phyloP scores from a whole-genome alignment of 1,140 invertebrate species.

The Drosophila pandora region DNA sequence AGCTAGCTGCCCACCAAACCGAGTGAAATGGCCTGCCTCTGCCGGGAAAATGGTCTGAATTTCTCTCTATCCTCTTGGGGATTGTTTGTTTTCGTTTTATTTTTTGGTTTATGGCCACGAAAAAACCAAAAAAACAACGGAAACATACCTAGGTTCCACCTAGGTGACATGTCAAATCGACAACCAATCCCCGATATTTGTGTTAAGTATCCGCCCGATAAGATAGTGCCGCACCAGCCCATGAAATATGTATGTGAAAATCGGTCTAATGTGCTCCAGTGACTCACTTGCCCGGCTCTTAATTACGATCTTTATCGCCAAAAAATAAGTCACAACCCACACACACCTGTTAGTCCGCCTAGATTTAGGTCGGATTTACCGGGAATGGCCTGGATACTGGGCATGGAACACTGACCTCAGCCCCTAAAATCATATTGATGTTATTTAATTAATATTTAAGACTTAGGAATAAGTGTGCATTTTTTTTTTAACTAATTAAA shows the following conservation, averaged over 20 bases:
- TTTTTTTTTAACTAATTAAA: not conserved
- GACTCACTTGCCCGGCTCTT: slow-evolving; percentile 7
- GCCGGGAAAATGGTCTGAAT: not conserved
- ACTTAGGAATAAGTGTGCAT: not conserved
- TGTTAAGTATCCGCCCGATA: not conserved
- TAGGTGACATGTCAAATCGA: slow-evolving; percentile 8
- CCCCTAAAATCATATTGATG: not conserved
- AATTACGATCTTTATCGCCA: slow-evolving; percentile 4
- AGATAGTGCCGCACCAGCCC: slow-evolving; percentile 3
- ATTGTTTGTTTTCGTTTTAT: not conserved
- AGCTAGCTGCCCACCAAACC: not conserved
- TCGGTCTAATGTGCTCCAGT: not conserved
- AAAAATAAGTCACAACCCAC: not conserved
- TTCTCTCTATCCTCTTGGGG: not conserved
- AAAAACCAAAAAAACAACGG: too few species aligned
- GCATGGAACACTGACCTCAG: not conserved
- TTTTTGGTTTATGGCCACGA: too few species aligned
- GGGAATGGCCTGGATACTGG: not conserved
- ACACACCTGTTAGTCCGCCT: not conserved
- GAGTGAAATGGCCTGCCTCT: slow-evolving; percentile 21
- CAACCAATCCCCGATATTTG: not conserved
- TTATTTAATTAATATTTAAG: not conserved
- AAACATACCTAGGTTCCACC: not conserved
- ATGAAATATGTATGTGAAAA: not conserved
- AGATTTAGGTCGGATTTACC: not conserved